These are phyloP conservation scores for Drosophila ercepeae DNA, from an alignment of 1,140 invertebrate species.

Conservation along the genomic window DNA sequence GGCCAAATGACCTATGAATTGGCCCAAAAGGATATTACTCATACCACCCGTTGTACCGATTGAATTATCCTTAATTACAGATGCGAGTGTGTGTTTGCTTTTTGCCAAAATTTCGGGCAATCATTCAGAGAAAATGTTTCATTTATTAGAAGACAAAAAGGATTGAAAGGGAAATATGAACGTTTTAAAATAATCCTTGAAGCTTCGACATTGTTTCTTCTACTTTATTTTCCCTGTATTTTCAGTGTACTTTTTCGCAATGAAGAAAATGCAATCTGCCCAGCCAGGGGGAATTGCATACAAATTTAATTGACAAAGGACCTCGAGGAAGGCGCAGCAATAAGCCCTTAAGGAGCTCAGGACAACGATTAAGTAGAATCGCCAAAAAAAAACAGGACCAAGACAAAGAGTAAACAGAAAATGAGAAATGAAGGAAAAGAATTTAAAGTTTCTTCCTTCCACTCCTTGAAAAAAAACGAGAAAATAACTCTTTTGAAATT, in stretches of 20 bases:
- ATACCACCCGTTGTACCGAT: constrained; percentile 16
- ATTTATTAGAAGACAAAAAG: not conserved
- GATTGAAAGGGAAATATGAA: too few species aligned
- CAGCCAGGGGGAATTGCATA: constrained; percentile 11
- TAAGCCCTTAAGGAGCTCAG: constrained; percentile 46
- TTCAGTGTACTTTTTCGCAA: not conserved
- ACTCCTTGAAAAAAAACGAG: constrained; percentile 29
- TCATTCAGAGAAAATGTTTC: not conserved
- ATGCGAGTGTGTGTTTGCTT: not conserved
- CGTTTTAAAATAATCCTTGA: not conserved
- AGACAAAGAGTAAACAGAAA: constrained; percentile 9
- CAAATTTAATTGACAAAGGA: constrained; percentile 31
- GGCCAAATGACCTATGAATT: constrained; percentile 4
- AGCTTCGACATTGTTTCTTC: not conserved
- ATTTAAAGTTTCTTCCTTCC: constrained; percentile 5
- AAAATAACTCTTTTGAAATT: constrained; percentile 75
- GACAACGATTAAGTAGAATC: constrained; percentile 9
- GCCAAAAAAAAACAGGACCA: constrained; percentile 2
- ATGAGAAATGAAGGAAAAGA: not conserved
- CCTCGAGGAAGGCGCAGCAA: constrained; percentile 21
- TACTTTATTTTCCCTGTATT: not conserved
- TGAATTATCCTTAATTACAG: constrained; percentile 48
- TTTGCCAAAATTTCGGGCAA: constrained; percentile 28
- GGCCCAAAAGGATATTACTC: constrained; percentile 15
- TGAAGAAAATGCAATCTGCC: constrained; percentile 23